A percentile compares a stretch with the other conserved stretches of the same genome.
These are phyloP conservation scores for Sialis lutaria DNA, from an alignment of 2,888 invertebrate species.

Conservation along the genomic window DNA sequence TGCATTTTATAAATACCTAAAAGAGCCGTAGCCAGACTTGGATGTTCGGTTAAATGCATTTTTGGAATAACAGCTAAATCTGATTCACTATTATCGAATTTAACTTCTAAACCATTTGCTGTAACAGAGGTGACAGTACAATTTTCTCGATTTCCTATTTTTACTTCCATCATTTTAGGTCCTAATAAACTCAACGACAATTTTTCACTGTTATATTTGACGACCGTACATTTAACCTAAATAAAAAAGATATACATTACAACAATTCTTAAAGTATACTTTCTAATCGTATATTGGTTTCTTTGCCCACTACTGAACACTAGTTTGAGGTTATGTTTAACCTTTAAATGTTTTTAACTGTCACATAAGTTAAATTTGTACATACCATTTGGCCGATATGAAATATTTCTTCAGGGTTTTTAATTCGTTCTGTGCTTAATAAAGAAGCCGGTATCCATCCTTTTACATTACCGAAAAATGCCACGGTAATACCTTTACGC, in stretches of 20 bases:
- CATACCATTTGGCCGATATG: slow-evolving; percentile 42
- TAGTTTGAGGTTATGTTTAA: too few species aligned
- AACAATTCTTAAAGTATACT: not conserved
- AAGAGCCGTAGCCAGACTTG: slow-evolving; percentile 19
- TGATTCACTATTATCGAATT: slow-evolving; percentile 13
- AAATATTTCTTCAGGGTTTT: slow-evolving; percentile 28
- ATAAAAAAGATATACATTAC: slow-evolving; percentile 10
- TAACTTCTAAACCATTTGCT: slow-evolving; percentile 23
- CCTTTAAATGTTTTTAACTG: too few species aligned
- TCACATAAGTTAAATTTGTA: slow-evolving; percentile 8
- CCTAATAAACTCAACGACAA: slow-evolving; percentile 27
- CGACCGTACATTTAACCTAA: slow-evolving; percentile 33
- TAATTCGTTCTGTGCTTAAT: slow-evolving; percentile 20
- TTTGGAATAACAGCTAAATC: slow-evolving; percentile 23
- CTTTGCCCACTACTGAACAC: too few species aligned
- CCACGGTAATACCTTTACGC: slow-evolving; percentile 30
- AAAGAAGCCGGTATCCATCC: slow-evolving; percentile 29
- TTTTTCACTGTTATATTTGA: slow-evolving; percentile 22
- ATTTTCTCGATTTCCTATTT: slow-evolving; percentile 24
- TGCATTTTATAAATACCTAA: slow-evolving; percentile 13
- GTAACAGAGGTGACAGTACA: slow-evolving; percentile 21
- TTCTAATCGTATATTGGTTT: too few species aligned
- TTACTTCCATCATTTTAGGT: slow-evolving; percentile 11
- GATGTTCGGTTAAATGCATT: slow-evolving; percentile 20
- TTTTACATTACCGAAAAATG: slow-evolving; percentile 38